A percentile compares a stretch with the other conserved stretches of the same genome.
Evolutionary conservation across 1,140 invertebrate genomes (phyloP).

Genomic region (Conus ventricosus): DNA sequence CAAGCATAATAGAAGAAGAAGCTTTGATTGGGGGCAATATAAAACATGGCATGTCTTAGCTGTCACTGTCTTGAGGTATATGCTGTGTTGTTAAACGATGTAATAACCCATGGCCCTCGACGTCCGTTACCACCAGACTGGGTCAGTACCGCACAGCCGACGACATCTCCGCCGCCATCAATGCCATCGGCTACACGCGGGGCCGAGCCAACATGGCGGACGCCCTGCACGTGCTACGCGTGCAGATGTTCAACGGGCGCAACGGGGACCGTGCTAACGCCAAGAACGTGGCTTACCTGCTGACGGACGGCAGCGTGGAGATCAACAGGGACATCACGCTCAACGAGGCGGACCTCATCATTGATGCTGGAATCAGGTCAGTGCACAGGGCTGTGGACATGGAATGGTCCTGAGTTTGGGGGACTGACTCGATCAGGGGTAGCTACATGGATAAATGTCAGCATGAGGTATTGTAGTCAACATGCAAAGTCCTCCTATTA

Average conservation of each 20-base stretch:
- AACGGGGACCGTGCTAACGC: constrained; percentile 59
- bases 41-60: no score
- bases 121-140: constrained; percentile 9
- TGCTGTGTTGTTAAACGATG: no score
- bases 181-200: constrained; percentile 60
- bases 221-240: constrained; percentile 58
- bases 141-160: constrained; percentile 45
- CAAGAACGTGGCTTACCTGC: constrained; percentile 64
- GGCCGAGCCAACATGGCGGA: constrained; percentile 67
- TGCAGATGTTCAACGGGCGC: constrained; percentile 60
- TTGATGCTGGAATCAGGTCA: constrained; percentile 58
- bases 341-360: constrained; percentile 61
- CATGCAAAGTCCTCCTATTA: no score
- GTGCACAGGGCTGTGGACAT: no score
- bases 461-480: no score
- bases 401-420: no score
- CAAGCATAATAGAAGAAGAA: no score
- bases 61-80: no score
- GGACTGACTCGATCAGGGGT: no score
- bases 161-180: constrained; percentile 51
- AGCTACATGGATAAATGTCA: no score
- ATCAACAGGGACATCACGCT: constrained; percentile 57
- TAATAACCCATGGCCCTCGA: no score
- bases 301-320: constrained; percentile 64
- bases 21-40: no score